Conservation (phyloP, 2,113 vertebrate genomes). For the Phalacrocorax carbo region DNA sequence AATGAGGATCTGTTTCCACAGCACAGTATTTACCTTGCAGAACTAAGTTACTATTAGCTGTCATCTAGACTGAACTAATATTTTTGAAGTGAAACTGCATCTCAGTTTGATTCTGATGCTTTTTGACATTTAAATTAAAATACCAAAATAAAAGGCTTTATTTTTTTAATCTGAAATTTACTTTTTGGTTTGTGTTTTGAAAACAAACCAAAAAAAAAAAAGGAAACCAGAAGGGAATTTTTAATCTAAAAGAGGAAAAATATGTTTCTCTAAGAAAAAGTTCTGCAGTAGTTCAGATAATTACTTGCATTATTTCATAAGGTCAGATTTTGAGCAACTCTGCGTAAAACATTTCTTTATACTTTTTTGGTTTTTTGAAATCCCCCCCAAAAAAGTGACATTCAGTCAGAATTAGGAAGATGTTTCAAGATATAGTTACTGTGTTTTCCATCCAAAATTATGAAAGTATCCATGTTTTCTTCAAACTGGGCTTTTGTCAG, state of each 20-base stretch:
- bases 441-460: background rate
- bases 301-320: background rate
- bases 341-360: background rate
- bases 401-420: background rate
- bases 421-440: background rate
- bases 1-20: background rate
- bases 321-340: background rate
- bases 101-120: background rate
- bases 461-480: background rate
- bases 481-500: background rate
- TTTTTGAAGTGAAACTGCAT: background rate
- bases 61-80: background rate
- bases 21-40: background rate
- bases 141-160: background rate
- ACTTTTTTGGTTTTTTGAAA: background rate
- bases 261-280: background rate
- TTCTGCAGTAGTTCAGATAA: background rate
- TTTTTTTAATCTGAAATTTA: background rate
- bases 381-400: background rate
- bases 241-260: background rate
- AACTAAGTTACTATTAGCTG: background rate
- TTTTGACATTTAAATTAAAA: slow-evolving; percentile 18
- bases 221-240: background rate
- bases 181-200: background rate
- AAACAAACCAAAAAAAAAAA: background rate